Base-by-base conservation (phyloP, 2,797 vertebrate genomes). In the Centropyge bicolor region DNA sequence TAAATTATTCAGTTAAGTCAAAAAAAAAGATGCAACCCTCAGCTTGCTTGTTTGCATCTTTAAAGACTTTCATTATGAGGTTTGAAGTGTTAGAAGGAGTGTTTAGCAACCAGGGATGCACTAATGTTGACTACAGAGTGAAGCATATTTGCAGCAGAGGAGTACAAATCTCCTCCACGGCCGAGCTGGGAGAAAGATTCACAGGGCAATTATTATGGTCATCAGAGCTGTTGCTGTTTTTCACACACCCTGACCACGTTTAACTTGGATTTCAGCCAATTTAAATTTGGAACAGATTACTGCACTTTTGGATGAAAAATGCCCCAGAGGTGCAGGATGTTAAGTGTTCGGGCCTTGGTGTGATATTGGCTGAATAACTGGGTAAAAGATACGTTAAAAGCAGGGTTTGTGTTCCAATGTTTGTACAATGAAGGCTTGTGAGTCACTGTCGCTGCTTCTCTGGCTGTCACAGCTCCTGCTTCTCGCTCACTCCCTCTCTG, bases 141-240 rank as follows among this genome's bases (percentile, higher is more conserved):
- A 45, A 61, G 27, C 31, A 36, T 20, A 63, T 67, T 48, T 61
- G 71, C 45, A 61, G 64, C 9, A 5, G 8, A 71, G 24, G 27
- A 2, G 20, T 60, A 14, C 79, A 52, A 70, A 67, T 78, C 49
- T 65, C 8, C 43, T 12, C n/a, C 2, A 10, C 1, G 0, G 52
- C 46, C 72, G 55, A 62, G 41, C 69, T 35, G 36, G 66, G 36
- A 49, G 41, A 82, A 55, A 51, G 62, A 78, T 68, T 67, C 74
- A 14, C 52, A 52, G 56, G 31, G 52, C 63, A 57, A 77, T 74
- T 63, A 83, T 45, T 60, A 35, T 52, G 31, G 22, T 71, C 46
- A 70, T 88, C 70, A 75, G 31, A 55, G 63, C 51, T 74, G 67
- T 65, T 80, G 38, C 74, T 79, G 61, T 78, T 59, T 74, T 74